Evolutionary conservation across 2,113 vertebrate species (phyloP), one percentile per base, ranked within the genome.

Genomic region (Machaerirhynchus nigripectus): DNA sequence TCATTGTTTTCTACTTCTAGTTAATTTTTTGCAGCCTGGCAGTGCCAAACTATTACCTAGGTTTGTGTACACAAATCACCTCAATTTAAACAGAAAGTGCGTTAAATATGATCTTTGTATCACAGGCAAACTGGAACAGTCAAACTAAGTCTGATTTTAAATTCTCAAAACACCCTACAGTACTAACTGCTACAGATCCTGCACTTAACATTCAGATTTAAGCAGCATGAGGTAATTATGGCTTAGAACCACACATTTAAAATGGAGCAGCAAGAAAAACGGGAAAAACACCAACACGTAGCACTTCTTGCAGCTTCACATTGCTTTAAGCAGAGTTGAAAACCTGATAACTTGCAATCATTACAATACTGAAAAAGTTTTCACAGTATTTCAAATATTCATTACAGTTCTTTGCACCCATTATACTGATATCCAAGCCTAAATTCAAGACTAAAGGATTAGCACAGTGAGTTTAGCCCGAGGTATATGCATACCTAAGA

Each of bases 141-240:
- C 1, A 0, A 88, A 77, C 26, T 33, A 87, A 89, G 46, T 22
- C 59, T 35, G 24, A 77, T 90, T 92, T 88, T 63, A 70, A 86
- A 93, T 70, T 83, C 56, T 71, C 42, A 78, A 87, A 95, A 71
- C 9, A 23, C 37, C 64, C 70, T 28, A 53, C 21, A 77, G 33
- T 30, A 70, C 49, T 76, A 83, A 80, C 35, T 17, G 40, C 44
- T 67, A 96, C 47, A 91, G 84, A 97, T 64, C 77, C 42, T 44
- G 50, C 76, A 92, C 84, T 96, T 95, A 93, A 39, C 52, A 59
- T 80, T 90, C 80, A 88, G 76, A 92, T 92, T 70, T 86, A 89
- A 95, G 42, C 93, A 95, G 76, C 42, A 86, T 74, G 85, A 63
- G 83, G 59, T 77, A 95, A 94, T 93, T 93, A 89, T 7, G 35